Evolutionary conservation across 1,140 invertebrate species (phyloP).

Genomic region (Drosophila cardini): DNA sequence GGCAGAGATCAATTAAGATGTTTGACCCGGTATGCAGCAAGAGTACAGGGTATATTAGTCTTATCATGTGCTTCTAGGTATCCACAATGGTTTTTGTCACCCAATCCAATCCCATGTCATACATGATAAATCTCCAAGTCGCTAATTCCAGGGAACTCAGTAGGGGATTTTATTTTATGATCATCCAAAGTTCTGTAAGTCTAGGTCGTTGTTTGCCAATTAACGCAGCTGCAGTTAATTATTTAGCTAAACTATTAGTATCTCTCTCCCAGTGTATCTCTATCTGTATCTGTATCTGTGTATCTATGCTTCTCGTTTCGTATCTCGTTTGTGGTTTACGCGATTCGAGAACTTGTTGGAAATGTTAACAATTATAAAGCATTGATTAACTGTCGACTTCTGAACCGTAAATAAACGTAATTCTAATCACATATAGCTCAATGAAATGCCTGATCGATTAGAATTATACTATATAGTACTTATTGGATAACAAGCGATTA

Average conservation of each 20-base stretch:
- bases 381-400: slow-evolving; percentile 58
- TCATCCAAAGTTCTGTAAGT: slow-evolving; percentile 37
- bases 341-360: slow-evolving; percentile 58
- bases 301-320: background rate
- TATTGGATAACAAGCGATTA: background rate
- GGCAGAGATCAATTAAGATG: slow-evolving; percentile 23
- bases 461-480: background rate
- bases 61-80: too few species aligned
- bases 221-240: slow-evolving; percentile 64
- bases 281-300: slow-evolving; percentile 22
- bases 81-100: slow-evolving; percentile 25
- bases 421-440: slow-evolving; percentile 70
- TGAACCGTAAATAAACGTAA: slow-evolving; percentile 52
- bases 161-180: slow-evolving; percentile 5
- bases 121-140: background rate
- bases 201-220: slow-evolving; percentile 58
- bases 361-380: slow-evolving; percentile 63
- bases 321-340: slow-evolving; percentile 27
- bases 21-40: background rate
- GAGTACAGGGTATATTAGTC: too few species aligned
- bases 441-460: slow-evolving; percentile 56
- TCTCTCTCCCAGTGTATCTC: background rate
- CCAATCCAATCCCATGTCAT: too few species aligned
- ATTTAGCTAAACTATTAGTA: slow-evolving; percentile 59
- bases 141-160: slow-evolving; percentile 11